Evolutionary conservation across 1,140 invertebrate species (phyloP), one percentile per base, ranked within the genome.

Genomic region (Pseudomyrmex concolor): DNA sequence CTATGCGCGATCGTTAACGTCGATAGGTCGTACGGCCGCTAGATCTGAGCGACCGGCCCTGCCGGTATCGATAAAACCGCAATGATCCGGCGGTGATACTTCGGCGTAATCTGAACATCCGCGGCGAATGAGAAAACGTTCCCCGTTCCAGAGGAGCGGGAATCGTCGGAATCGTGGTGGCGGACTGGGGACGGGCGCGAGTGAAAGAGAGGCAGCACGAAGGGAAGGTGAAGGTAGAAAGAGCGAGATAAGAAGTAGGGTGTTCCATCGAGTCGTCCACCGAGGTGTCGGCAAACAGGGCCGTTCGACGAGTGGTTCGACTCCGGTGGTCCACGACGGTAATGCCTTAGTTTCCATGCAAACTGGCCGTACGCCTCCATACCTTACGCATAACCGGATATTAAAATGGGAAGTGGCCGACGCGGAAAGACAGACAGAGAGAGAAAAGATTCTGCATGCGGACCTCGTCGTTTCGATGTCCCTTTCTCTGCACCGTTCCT

Each of bases 271-370:
- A 88, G 86, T 88, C 87, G 87, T 89, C 78, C 90, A 88, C 90
- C 89, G 86, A 92, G 91, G 91, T 92, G 91, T 92, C 91, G 91
- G 91, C 91, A 91, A 92, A 91, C 91, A 92, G 92, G 90, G 88
- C 91, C 90, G 91, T 92, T 92, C 92, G 92, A 92, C 91, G 91
- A 92, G 92, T 92, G 91, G 91, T 89, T 92, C 93, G 91, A 93
- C 92, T 91, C 92, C 90, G 93, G 93, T 93, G 93, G 93, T 93
- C 93, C 92, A 78, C 74, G 73, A 77, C 83, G 89, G 88, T 93
- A 93, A 93, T 93, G 92, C 92, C 92, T 93, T 92, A 93, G 92
- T 93, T 93, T 93, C 93, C 92, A 93, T 93, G 92, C 92, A 93
- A 93, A 93, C 92, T 91, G 92, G 86, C 91, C 90, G 89, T 92